Base-by-base conservation (phyloP, 2,888 invertebrate species). In the Heliconius hortense region DNA sequence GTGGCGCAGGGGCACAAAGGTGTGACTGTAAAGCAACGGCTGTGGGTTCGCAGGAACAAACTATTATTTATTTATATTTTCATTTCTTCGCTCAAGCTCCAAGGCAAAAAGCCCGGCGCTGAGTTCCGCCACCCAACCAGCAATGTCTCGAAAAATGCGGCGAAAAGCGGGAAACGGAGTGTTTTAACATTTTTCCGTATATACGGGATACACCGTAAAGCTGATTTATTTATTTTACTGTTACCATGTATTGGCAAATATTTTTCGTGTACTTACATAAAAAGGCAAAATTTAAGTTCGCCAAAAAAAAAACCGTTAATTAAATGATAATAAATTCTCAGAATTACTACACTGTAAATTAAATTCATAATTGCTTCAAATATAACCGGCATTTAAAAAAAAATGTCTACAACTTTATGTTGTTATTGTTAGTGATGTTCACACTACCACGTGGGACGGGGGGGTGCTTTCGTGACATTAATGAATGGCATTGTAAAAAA, bases 401-500 rank as follows among this genome's bases (percentile, higher is more conserved):
- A 24, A 43, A 66, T 24, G 4, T 8, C 39, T 24, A 15, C 24
- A 43, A 66, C 0, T 26, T 66, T 7, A 43, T 26, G 24, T 78
- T 71, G 31, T 35, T n/a, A 66, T 73, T 76, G 69, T 69, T 60
- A 26, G 64, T 66, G 71, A 63, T 43, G 21, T 70, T 66, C 39
- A 31, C 72, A 72, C 62, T 77, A 73, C 74, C 68, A 60, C 76
- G 73, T 73, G 72, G 76, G 70, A 74, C 74, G 75, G 79, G 80
- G 80, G 79, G 77, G 48, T 48, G 80, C 81, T 77, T 80, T 80
- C 76, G 79, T 80, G 79, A 78, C 82, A 82, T 82, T 79, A 76
- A 83, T 83, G 83, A 83, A 83, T 82, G 82, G 81, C 82, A 85
- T 84, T 84, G 82, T 82, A 83, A 80, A 69, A 85, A 82, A 83